phyloP scores from a whole-genome alignment of 2,888 invertebrate genomes.

The Lochmaea crataegi region DNA sequence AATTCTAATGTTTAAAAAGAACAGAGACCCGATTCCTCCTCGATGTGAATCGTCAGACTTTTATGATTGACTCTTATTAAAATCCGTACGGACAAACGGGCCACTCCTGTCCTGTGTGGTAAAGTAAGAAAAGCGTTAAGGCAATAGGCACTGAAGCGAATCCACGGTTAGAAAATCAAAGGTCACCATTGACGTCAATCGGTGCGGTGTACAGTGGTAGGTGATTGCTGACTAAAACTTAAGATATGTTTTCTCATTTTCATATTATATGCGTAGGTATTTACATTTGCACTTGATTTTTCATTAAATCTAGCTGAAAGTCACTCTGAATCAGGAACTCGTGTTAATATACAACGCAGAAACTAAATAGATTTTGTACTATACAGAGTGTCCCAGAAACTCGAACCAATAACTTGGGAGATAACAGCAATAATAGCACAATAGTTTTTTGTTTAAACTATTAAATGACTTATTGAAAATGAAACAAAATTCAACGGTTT shows the following conservation, averaged over 20 bases:
- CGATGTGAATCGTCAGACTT: too few species aligned
- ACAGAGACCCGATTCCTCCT: too few species aligned
- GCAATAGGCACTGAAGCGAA: constrained; percentile 9
- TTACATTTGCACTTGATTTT: background rate
- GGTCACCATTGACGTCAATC: constrained; percentile 57
- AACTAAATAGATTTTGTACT: too few species aligned
- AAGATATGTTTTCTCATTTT: constrained; percentile 15
- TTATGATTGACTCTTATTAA: too few species aligned
- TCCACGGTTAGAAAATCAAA: constrained; percentile 45
- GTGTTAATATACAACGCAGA: background rate
- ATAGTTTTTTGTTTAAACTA: too few species aligned
- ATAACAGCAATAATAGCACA: too few species aligned
- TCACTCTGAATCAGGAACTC: background rate
- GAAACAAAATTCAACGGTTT: too few species aligned
- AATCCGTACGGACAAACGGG: background rate
- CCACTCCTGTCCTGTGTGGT: background rate
- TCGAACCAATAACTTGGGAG: too few species aligned
- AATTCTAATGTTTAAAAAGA: too few species aligned
- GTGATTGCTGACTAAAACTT: constrained; percentile 13
- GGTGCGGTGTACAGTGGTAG: constrained; percentile 40
- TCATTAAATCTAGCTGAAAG: background rate
- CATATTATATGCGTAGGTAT: constrained; percentile 7
- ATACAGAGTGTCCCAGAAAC: too few species aligned
- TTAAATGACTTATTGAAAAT: too few species aligned
- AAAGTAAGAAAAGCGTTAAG: too few species aligned